These are phyloP conservation scores for Aulostomus chinensis DNA, from an alignment of 2,797 vertebrate species.

Conservation along the genomic window DNA sequence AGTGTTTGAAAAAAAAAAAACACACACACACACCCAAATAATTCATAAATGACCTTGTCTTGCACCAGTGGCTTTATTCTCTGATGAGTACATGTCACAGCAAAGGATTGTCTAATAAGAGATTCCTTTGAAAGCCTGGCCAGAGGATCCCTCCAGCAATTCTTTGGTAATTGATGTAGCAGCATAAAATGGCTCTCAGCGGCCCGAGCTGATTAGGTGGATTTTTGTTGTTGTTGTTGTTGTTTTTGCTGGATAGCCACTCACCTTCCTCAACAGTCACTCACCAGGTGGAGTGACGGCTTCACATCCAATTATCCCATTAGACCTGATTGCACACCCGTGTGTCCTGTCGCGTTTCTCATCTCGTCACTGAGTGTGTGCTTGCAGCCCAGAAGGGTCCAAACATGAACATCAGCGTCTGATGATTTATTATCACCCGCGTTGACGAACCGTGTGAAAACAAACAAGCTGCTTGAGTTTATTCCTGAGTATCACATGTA, in stretches of 20 bases:
- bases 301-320: constrained; percentile 72
- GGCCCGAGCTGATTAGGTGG: constrained; percentile 62
- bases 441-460: constrained; percentile 18
- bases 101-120: constrained; percentile 76
- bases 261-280: constrained; percentile 46
- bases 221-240: constrained; percentile 44
- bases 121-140: constrained; percentile 65
- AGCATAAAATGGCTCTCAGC: constrained; percentile 70
- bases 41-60: constrained; percentile 72
- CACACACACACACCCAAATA: constrained; percentile 65
- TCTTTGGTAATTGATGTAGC: constrained; percentile 76
- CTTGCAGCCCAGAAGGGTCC: constrained; percentile 2
- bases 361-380: constrained; percentile 15
- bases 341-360: constrained; percentile 20
- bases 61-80: constrained; percentile 51
- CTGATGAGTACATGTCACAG: constrained; percentile 76
- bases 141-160: constrained; percentile 74
- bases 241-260: constrained; percentile 37
- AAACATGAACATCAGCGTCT: constrained; percentile 21
- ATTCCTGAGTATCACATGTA: constrained; percentile 1
- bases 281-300: constrained; percentile 61
- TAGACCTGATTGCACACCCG: constrained; percentile 28
- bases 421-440: constrained; percentile 22
- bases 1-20: too few species aligned
- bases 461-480: constrained; percentile 24